Conservation (phyloP, 2,797 vertebrate species). For the Enteromius trimaculatus region DNA sequence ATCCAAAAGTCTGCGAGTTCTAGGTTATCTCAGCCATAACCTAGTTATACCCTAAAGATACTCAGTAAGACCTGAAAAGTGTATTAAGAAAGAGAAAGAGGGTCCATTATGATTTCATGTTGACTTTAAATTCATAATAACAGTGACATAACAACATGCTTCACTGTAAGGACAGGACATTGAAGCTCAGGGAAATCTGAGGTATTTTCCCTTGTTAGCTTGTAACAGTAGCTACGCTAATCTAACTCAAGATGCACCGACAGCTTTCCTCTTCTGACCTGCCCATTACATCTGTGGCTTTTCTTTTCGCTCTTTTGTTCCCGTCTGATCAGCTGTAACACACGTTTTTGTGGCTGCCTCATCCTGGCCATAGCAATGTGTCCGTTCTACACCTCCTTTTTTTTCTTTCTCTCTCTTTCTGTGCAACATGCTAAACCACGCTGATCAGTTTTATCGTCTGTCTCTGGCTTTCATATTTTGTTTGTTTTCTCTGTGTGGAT, state of each 20-base stretch:
- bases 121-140: slow-evolving; percentile 29
- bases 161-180: slow-evolving; percentile 1
- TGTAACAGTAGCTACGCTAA: slow-evolving; percentile 51
- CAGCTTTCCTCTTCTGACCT: slow-evolving; percentile 56
- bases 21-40: background rate
- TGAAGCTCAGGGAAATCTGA: slow-evolving; percentile 26
- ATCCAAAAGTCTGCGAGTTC: background rate
- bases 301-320: slow-evolving; percentile 47
- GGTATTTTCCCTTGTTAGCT: slow-evolving; percentile 31
- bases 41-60: background rate
- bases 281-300: slow-evolving; percentile 58
- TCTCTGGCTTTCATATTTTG: slow-evolving; percentile 47
- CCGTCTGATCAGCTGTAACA: slow-evolving; percentile 54
- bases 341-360: slow-evolving; percentile 56
- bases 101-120: slow-evolving; percentile 19
- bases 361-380: slow-evolving; percentile 59
- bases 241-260: slow-evolving; percentile 61
- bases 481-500: slow-evolving; percentile 60
- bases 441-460: slow-evolving; percentile 68
- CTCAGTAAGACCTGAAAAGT: background rate
- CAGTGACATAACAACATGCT: background rate
- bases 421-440: slow-evolving; percentile 81
- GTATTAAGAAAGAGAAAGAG: background rate
- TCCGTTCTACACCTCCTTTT: slow-evolving; percentile 36
- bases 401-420: slow-evolving; percentile 65